Base-by-base conservation (phyloP, 2,888 invertebrate genomes). In the Acholoe squamosa region DNA sequence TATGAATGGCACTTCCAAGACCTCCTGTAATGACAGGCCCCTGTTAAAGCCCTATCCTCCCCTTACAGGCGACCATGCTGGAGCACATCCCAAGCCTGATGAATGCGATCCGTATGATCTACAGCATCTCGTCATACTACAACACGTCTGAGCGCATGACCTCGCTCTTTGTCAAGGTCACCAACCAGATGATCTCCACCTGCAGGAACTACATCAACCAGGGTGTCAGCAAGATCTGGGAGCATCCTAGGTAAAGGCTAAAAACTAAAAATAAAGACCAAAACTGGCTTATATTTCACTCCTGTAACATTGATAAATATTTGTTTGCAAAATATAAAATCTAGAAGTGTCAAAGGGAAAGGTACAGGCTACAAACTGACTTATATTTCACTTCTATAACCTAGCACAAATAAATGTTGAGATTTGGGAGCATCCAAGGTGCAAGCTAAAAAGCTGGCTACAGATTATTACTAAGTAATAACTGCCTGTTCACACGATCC, bases 151-250 rank as follows among this genome's bases (percentile, higher is more conserved):
- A 99, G 96, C 97, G 99, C 93, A 99, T 99, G 91, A 99, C 99
- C 5, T 98, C 99, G 0, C 96, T 99, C 25, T 98, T 99, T 98
- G 98, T 99, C 61, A 99, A 99, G 97, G 98, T 99, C 93, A 99
- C 99, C 5, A 99, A 99, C 96, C 99, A 99, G 97, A 99, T 99
- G 98, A 99, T 99, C 92, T 98, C 98, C 94, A 98, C 99, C 0
- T 99, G 99, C 96, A 98, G 98, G 94, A 98, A 98, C 91, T 99
- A 98, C 96, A 98, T 99, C 89, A 97, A 97, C 89, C 96, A 97
- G 92, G 97, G 97, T 0, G 97, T 96, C 71, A 96, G 97, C 93
- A 98, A 98, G 0, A 98, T 99, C 93, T 99, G 99, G 99, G 97
- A 98, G 0, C 98, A 98, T 95, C 97, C 98, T 91, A 97, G 98